A percentile compares a stretch with the other conserved stretches of the same genome.
Conservation (phyloP, 2,797 vertebrate genomes). For the Myotis findleyi region DNA sequence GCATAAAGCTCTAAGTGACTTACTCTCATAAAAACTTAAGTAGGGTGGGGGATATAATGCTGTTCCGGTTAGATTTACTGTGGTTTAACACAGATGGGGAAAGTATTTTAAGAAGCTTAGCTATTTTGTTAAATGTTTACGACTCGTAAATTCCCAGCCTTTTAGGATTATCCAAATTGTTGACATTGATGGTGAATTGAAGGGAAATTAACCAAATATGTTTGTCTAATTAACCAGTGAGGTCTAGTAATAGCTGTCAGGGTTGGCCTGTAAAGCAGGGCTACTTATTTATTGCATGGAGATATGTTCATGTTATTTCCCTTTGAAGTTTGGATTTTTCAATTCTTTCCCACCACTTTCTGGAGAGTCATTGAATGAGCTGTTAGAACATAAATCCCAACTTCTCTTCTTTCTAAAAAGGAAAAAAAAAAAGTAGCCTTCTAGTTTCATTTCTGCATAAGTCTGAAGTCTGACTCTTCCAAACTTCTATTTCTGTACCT, state of each 20-base stretch:
- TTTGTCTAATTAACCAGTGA: conserved; percentile 76
- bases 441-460: conserved; percentile 61
- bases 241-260: conserved; percentile 70
- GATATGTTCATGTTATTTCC: conserved; percentile 60
- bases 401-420: conserved; percentile 63
- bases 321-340: conserved; percentile 73
- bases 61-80: conserved; percentile 80
- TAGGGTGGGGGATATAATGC: conserved; percentile 49
- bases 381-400: conserved; percentile 79
- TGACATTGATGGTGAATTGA: conserved; percentile 83
- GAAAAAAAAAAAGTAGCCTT: conserved; percentile 16
- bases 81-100: conserved; percentile 79
- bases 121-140: conserved; percentile 84
- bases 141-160: conserved; percentile 79
- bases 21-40: conserved; percentile 76
- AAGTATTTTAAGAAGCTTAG: conserved; percentile 85
- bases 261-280: conserved; percentile 44
- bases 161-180: conserved; percentile 80
- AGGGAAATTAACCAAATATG: conserved; percentile 78
- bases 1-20: conserved; percentile 24
- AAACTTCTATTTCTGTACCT: conserved; percentile 67
- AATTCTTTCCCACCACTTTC: conserved; percentile 82
- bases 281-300: conserved; percentile 72
- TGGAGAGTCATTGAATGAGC: conserved; percentile 79
- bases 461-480: conserved; percentile 61